phyloP scores from a whole-genome alignment of 2,113 vertebrate genomes.

The Pygoscelis adeliae region DNA sequence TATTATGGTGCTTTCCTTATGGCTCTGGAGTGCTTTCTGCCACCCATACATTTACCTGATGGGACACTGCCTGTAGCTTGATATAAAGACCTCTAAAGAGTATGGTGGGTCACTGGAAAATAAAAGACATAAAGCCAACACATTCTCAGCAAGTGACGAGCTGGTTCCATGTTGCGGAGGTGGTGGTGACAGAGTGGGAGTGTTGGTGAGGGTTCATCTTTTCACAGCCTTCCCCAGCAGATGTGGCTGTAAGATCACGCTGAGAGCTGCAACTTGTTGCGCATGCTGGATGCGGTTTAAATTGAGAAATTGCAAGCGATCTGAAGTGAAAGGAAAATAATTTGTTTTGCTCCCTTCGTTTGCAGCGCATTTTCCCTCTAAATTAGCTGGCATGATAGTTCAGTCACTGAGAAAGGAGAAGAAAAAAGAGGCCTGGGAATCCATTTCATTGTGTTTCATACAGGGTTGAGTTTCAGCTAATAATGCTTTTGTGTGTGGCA shows the following conservation, averaged over 20 bases:
- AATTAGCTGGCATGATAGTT: not conserved
- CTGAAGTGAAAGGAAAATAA: not conserved
- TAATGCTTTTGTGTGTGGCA: not conserved
- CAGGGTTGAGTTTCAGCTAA: not conserved
- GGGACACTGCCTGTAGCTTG: not conserved
- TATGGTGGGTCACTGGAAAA: not conserved
- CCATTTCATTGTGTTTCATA: not conserved
- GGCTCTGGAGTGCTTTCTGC: not conserved
- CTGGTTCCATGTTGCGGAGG: not conserved
- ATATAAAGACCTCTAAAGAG: not conserved
- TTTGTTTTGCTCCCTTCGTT: not conserved
- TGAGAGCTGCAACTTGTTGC: not conserved
- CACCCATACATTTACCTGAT: not conserved
- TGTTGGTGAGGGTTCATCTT: not conserved
- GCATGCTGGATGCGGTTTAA: not conserved
- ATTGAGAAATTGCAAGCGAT: not conserved
- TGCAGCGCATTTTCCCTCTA: not conserved
- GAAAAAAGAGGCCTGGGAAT: not conserved
- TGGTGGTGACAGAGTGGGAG: not conserved
- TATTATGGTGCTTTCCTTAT: not conserved
- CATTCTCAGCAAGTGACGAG: fast-evolving
- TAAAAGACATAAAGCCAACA: not conserved
- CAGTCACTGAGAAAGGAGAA: not conserved
- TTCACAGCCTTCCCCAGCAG: not conserved
- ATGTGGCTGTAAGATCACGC: not conserved